Percentiles rank a stretch among this genome's conserved stretches.
Conservation (phyloP, 1,140 invertebrate species). For the Phortica variegata region DNA sequence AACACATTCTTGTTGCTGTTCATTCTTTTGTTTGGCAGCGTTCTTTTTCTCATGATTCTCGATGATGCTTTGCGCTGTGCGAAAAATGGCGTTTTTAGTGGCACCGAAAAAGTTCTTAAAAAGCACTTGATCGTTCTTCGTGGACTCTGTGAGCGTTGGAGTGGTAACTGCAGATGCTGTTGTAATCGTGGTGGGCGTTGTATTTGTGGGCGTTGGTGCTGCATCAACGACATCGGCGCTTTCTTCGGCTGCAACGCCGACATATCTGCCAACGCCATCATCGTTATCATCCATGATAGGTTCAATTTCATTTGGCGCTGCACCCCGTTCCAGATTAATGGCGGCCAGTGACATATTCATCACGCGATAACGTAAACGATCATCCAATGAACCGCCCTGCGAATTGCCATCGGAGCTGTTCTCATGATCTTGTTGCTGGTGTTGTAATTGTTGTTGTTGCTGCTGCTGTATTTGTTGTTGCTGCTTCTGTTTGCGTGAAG, state of each 20-base stretch:
- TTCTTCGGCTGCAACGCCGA: not conserved
- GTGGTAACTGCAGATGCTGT: slow-evolving; percentile 5
- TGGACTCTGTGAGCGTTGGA: slow-evolving; percentile 36
- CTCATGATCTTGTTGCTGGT: slow-evolving; percentile 8
- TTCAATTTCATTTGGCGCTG: slow-evolving; percentile 24
- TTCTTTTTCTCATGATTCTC: slow-evolving; percentile 57
- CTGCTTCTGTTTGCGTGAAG: slow-evolving; percentile 43
- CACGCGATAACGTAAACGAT: slow-evolving; percentile 43
- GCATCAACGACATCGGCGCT: slow-evolving; percentile 14
- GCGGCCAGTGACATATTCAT: slow-evolving; percentile 54
- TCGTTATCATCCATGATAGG: slow-evolving; percentile 15
- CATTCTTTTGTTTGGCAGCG: slow-evolving; percentile 47
- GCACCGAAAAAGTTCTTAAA: slow-evolving; percentile 57
- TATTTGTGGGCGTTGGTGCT: slow-evolving; percentile 22
- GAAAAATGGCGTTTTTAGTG: slow-evolving; percentile 57
- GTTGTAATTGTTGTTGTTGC: slow-evolving; percentile 1
- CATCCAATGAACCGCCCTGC: slow-evolving; percentile 12
- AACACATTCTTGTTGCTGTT: slow-evolving; percentile 14
- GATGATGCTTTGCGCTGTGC: slow-evolving; percentile 55
- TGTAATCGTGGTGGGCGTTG: slow-evolving; percentile 19
- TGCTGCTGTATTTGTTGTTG: slow-evolving; percentile 13
- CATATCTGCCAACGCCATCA: not conserved
- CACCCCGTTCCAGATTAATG: slow-evolving; percentile 31
- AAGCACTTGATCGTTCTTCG: slow-evolving; percentile 46
- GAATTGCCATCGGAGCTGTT: slow-evolving; percentile 9